A percentile compares a stretch with the other conserved stretches of the same genome.
Conservation (phyloP, 2,797 vertebrate genomes). For the Cirrhinus mrigala region DNA sequence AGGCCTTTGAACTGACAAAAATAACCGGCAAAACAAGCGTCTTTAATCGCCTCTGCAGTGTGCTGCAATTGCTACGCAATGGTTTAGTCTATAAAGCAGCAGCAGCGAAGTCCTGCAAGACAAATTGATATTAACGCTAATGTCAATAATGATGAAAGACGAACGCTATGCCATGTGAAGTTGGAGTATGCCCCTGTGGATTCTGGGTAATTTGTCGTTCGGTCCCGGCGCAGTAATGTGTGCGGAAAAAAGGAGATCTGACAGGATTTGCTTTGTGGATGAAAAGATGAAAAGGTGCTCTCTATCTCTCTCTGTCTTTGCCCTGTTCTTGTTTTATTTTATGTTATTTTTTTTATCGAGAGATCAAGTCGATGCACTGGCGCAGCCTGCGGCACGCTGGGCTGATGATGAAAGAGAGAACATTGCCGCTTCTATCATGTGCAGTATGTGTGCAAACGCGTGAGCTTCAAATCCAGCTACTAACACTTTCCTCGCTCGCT, state of each 20-base stretch:
- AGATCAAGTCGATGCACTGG: conserved; percentile 76
- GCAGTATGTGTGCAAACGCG: conserved; percentile 40
- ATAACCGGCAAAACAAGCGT: conserved; percentile 33
- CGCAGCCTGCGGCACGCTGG: conserved; percentile 69
- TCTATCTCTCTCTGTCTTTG: conserved; percentile 46
- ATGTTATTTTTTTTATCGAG: conserved; percentile 68
- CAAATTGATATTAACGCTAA: conserved; percentile 60
- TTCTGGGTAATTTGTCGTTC: conserved; percentile 67
- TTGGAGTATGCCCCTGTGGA: conserved; percentile 64
- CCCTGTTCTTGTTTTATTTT: conserved; percentile 43
- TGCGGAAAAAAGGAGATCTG: conserved; percentile 48
- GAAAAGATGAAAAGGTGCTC: conserved; percentile 71
- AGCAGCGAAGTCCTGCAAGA: conserved; percentile 42
- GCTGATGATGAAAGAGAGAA: conserved; percentile 75
- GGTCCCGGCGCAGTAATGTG: conserved; percentile 51
- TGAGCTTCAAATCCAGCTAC: conserved; percentile 15
- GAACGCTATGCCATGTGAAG: conserved; percentile 24
- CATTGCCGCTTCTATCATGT: conserved; percentile 61
- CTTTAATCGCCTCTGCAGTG: conserved; percentile 34
- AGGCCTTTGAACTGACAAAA: conserved; percentile 43
- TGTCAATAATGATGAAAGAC: conserved; percentile 60
- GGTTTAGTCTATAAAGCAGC: conserved; percentile 37
- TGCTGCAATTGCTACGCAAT: conserved; percentile 9
- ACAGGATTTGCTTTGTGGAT: conserved; percentile 62
- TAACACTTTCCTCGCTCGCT: background rate